A percentile compares a stretch with the other conserved stretches of the same genome.
phyloP scores from a whole-genome alignment of 2,113 vertebrate species.

The Puntigrus tetrazona region DNA sequence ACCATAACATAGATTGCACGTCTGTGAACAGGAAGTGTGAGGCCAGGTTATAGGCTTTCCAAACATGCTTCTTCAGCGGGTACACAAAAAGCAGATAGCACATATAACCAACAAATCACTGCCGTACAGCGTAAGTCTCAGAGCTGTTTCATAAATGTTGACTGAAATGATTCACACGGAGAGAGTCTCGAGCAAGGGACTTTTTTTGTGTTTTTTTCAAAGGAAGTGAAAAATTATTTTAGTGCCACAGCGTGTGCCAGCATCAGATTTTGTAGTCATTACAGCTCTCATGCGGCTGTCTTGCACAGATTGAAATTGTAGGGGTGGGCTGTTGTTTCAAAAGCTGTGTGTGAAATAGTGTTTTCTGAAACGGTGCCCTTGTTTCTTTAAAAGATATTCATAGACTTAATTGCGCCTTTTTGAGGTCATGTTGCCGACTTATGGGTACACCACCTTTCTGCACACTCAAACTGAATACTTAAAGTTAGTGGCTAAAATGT shows the following conservation, averaged over 20 bases:
- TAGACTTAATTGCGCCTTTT: background rate
- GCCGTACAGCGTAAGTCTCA: background rate
- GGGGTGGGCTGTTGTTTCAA: background rate
- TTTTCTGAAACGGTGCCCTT: conserved; percentile 4
- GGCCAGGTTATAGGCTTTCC: background rate
- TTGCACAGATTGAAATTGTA: conserved; percentile 31
- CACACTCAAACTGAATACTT: background rate
- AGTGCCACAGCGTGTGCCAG: background rate
- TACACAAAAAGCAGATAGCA: background rate
- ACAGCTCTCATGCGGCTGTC: background rate
- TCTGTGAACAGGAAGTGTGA: conserved; percentile 33
- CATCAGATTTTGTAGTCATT: conserved; percentile 13
- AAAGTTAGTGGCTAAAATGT: background rate
- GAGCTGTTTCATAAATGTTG: background rate
- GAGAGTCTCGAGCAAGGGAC: background rate
- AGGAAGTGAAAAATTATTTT: conserved; percentile 26
- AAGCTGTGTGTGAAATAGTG: background rate
- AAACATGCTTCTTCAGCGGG: conserved; percentile 11
- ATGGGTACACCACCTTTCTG: background rate
- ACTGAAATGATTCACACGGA: conserved; percentile 17
- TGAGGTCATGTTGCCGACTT: background rate
- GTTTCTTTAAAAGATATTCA: background rate
- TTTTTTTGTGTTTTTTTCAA: conserved; percentile 21
- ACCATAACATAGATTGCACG: background rate
- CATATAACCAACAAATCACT: conserved; percentile 21